A percentile compares a stretch with the other conserved stretches of the same genome.
Conservation (phyloP, 2,888 invertebrate species). For the Zygaena filipendulae region DNA sequence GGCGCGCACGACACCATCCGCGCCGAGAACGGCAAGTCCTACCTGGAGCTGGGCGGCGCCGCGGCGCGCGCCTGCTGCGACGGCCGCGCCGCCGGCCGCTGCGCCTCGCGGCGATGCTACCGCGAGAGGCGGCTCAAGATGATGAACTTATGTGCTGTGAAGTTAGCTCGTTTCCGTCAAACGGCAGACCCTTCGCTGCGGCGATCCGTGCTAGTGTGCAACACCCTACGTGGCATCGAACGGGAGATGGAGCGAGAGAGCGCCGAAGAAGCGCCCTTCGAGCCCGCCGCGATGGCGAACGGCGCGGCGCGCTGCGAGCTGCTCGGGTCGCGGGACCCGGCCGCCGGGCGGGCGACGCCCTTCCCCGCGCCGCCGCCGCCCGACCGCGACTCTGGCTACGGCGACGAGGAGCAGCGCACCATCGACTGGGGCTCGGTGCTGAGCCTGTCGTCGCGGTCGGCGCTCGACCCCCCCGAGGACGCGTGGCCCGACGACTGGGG, state of each 20-base stretch:
- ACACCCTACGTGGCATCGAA: conserved; percentile 89
- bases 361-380: conserved; percentile 68
- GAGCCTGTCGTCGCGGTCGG: conserved; percentile 86
- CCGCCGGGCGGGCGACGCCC: conserved; percentile 75
- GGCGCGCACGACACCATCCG: conserved; percentile 82
- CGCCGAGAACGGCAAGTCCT: conserved; percentile 91
- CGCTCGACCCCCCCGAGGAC: conserved; percentile 86
- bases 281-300: conserved; percentile 46
- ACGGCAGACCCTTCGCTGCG: conserved; percentile 90
- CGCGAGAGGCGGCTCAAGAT: conserved; percentile 88
- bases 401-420: conserved; percentile 81
- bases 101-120: conserved; percentile 84
- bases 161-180: conserved; percentile 87
- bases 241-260: conserved; percentile 85
- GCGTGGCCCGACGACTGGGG: conserved; percentile 74
- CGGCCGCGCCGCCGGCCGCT: conserved; percentile 78
- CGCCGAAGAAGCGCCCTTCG: conserved; percentile 65
- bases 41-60: conserved; percentile 84
- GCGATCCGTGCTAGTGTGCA: conserved; percentile 92
- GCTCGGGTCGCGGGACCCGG: conserved; percentile 55
- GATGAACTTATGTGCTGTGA: conserved; percentile 92
- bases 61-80: conserved; percentile 84
- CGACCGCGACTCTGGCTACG: conserved; percentile 81
- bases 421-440: conserved; percentile 94
- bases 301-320: conserved; percentile 69